Evolutionary conservation across 1,140 invertebrate genomes (phyloP), one percentile per base, ranked within the genome.

Genomic region (Hyles vespertilio): DNA sequence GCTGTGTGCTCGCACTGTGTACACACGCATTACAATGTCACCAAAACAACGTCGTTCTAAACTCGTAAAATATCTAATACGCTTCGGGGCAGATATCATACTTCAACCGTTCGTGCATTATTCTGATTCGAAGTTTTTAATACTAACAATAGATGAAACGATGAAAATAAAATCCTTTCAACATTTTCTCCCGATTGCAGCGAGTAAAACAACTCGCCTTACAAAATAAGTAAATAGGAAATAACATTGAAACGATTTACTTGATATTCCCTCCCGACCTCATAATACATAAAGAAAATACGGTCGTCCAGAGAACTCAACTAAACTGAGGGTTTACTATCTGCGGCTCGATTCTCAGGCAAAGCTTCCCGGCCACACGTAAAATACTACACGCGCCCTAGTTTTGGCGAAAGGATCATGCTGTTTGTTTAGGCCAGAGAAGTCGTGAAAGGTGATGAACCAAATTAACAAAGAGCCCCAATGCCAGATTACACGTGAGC

Each of bases 351-450:
- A 83, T 84, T 87, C 79, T 69, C 72, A 82, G 76, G 74, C 70
- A 83, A 86, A 82, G 80, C 76, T 70, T 72, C 67, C 70, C 75
- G 72, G 70, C 72, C 80, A 77, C 80, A 79, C 80, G 77, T 81
- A 77, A 82, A 84, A 87, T 87, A 87, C 81, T 77, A 84, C 85
- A 71, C 83, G 71, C 72, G 84, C 60, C 77, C 84, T 74, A 81
- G 72, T 85, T 85, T 77, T 67, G 70, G 58, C 56, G 69, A 74
- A 76, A 72, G 67, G 69, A 64, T 72, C 70, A 61, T 67, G 66
- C 53, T 79, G 73, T 84, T 84, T 81, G 72, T 78, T 83, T 84
- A 79, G 80, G 36, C 36, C 36, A 40, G 8, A 40, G 36, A 2
- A 40, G 36, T 40, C 36, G 36, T 58, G 67, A 72, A 69, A 71